Base-by-base conservation (phyloP, 2,888 invertebrate species). In the Dynastes grantii region DNA sequence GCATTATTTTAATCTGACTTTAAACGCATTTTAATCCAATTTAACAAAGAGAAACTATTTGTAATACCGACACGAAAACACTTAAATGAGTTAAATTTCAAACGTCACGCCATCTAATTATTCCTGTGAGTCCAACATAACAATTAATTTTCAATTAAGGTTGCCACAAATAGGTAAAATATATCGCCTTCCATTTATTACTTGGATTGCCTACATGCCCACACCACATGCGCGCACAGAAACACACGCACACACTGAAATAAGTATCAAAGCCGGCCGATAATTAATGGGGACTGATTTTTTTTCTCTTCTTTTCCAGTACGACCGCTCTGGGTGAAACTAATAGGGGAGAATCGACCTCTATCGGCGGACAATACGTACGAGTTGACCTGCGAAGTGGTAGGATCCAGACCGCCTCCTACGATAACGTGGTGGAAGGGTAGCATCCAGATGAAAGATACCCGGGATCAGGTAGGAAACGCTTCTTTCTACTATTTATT, bases 341-440 rank as follows among this genome's bases (percentile, higher is more conserved):
- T 95, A 82, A 90, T 92, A 84, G 93, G 93, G 37, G 92, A 93
- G 84, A 93, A 94, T 87, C 91, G 92, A 84, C 93, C 95, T 77
- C 89, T 95, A 83, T 94, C 94, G 76, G 94, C 94, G 37, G 93
- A 93, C 80, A 92, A 90, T 86, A 91, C 92, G 82, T 94, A 95
- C 89, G 93, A 94, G 87, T 90, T 95, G 82, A 92, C 90, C 84
- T 95, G 95, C 87, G 92, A 93, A 86, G 93, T 94, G 63, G 92
- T 93, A 79, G 95, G 95, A 49, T 93, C 95, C 65, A 90, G 94
- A 84, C 95, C 95, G 49, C 91, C 92, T n/a, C 94, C 95, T n/a
- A 91, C 92, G 82, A 93, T 95, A 85, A 92, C 93, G 71, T 95
- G 95, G 95, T 94, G 93, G 92, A 94, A 94, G 88, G 94, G 94